These are phyloP conservation scores for Anthoscopus minutus DNA, from an alignment of 2,113 vertebrate genomes.

Conservation along the genomic window DNA sequence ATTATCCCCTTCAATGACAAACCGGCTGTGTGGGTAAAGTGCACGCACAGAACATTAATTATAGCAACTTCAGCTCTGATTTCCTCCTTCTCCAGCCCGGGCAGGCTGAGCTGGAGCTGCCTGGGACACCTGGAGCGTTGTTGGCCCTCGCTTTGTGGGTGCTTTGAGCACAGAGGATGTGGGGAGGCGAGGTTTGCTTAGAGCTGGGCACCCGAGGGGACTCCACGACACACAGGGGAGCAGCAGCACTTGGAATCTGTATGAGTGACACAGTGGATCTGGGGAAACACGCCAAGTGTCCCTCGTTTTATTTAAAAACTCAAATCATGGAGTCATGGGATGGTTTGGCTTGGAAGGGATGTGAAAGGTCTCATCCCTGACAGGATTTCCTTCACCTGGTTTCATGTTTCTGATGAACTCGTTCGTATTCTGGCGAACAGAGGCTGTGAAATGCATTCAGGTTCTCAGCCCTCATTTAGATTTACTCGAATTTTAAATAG, in stretches of 20 bases:
- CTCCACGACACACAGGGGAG: neutral
- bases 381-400: neutral
- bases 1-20: neutral
- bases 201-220: neutral
- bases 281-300: rapidly evolving
- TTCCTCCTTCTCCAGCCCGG: neutral
- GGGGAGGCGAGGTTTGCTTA: neutral
- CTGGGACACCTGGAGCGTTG: neutral
- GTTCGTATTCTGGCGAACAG: neutral
- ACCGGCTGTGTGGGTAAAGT: neutral
- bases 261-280: rapidly evolving
- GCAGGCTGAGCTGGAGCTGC: neutral
- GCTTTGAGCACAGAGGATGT: neutral
- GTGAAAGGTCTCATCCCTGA: neutral
- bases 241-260: neutral
- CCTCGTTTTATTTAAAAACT: neutral
- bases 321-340: rapidly evolving
- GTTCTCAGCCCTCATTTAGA: neutral
- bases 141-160: neutral
- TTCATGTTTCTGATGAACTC: neutral
- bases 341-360: neutral
- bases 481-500: neutral
- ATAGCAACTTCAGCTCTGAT: rapidly evolving
- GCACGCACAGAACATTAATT: neutral
- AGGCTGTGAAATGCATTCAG: neutral